Conservation (phyloP, 2,113 vertebrate genomes). For the Pseudonaja textilis region DNA sequence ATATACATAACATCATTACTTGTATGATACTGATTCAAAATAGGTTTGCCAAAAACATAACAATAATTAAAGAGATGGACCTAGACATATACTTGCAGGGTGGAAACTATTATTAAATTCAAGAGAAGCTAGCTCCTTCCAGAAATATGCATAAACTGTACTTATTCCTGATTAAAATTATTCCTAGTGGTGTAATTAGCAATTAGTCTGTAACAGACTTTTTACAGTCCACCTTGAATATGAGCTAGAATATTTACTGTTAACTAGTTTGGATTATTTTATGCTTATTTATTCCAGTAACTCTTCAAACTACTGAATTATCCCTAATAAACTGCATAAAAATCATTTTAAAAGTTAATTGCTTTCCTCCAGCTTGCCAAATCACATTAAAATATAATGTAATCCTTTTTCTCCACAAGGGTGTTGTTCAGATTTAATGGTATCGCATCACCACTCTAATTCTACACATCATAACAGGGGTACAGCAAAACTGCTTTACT, state of each 20-base stretch:
- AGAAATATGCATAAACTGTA: not conserved
- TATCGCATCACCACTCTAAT: not conserved
- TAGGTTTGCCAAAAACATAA: not conserved
- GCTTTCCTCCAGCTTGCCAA: not conserved
- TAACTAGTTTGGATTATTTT: not conserved
- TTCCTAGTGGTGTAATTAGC: not conserved
- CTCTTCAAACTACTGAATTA: not conserved
- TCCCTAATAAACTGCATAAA: not conserved
- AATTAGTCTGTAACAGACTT: not conserved
- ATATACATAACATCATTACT: not conserved
- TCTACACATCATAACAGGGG: not conserved
- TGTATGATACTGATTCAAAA: not conserved
- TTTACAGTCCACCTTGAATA: not conserved
- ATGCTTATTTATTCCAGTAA: not conserved
- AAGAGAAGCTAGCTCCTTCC: not conserved
- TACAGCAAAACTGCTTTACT: not conserved
- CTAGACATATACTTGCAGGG: not conserved
- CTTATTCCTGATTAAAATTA: not conserved
- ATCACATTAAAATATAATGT: constrained; percentile 1
- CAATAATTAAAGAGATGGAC: not conserved
- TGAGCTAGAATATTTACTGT: not conserved
- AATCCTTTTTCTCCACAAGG: not conserved
- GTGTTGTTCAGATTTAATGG: not conserved
- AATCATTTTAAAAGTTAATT: not conserved
- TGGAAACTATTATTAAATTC: not conserved